Percentiles rank a stretch among this genome's conserved stretches.
These are phyloP conservation scores for Catagonus wagneri DNA, from an alignment of 2,113 vertebrate species.

Conservation along the genomic window DNA sequence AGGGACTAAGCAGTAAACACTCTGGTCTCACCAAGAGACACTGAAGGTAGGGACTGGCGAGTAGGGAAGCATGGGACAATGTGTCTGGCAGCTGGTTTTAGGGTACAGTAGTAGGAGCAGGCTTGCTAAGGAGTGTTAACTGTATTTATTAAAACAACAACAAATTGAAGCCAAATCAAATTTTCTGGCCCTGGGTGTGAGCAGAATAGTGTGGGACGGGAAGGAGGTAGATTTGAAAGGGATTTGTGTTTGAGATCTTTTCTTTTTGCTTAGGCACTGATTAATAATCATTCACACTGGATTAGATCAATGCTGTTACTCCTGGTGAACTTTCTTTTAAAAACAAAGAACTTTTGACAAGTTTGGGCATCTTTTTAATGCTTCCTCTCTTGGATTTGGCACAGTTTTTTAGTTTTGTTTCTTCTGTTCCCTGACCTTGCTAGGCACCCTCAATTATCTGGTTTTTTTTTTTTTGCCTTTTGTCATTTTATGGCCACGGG, in stretches of 20 bases:
- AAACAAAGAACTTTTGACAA: neutral
- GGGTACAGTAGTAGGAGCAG: neutral
- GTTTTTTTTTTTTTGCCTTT: no score
- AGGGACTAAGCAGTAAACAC: neutral
- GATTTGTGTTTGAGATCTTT: neutral
- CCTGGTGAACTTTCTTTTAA: neutral
- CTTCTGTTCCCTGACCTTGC: neutral
- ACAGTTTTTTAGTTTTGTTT: neutral
- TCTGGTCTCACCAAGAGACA: neutral
- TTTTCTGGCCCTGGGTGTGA: neutral
- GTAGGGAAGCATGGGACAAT: neutral
- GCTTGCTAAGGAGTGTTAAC: neutral
- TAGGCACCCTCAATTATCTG: neutral
- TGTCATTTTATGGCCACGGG: no score
- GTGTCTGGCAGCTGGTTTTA: neutral
- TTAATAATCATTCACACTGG: neutral
- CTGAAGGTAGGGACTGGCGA: neutral
- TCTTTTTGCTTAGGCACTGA: neutral
- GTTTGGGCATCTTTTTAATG: neutral
- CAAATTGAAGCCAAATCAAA: neutral
- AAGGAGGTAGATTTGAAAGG: neutral
- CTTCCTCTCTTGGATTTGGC: neutral
- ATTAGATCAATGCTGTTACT: neutral
- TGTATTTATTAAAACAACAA: neutral
- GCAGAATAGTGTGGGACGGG: neutral